phyloP scores from a whole-genome alignment of 2,113 vertebrate species.

The Gasterosteus nipponicus region DNA sequence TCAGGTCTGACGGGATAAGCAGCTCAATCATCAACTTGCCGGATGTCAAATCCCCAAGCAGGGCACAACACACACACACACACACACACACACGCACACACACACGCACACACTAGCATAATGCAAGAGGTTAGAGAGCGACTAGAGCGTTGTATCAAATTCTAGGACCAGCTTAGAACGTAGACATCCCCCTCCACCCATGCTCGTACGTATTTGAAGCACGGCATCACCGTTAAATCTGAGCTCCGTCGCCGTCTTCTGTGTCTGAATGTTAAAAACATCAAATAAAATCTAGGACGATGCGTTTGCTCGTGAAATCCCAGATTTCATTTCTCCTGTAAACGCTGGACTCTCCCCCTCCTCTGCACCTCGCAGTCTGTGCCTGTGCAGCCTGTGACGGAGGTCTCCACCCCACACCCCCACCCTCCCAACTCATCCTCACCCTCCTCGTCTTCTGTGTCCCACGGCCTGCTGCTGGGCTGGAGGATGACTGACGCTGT shows the following conservation, averaged over 20 bases:
- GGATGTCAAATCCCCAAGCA: constrained; percentile 56
- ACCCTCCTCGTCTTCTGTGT: constrained; percentile 33
- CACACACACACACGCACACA: background rate
- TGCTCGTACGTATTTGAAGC: background rate
- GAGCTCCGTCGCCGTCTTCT: background rate
- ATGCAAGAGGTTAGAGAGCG: constrained; percentile 36
- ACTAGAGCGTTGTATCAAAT: constrained; percentile 6
- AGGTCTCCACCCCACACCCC: constrained; percentile 20
- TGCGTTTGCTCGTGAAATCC: constrained; percentile 6
- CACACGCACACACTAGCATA: constrained; percentile 20
- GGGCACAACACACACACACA: constrained; percentile 21
- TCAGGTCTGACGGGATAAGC: constrained; percentile 64
- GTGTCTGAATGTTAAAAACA: background rate
- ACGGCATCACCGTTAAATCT: background rate
- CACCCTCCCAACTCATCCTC: constrained; percentile 11
- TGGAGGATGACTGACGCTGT: constrained; percentile 80
- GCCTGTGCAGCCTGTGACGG: constrained; percentile 20
- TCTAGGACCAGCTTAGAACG: constrained; percentile 18
- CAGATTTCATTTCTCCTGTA: constrained; percentile 3
- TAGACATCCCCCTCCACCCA: background rate
- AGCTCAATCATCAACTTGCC: constrained; percentile 67
- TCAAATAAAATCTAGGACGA: background rate
- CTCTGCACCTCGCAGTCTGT: constrained; percentile 19
- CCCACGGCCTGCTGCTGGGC: constrained; percentile 66
- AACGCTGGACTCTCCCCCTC: constrained; percentile 4